A percentile compares a stretch with the other conserved stretches of the same genome.
Evolutionary conservation across 2,113 vertebrate genomes (phyloP).

Genomic region (Psammodynastes pulverulentus): DNA sequence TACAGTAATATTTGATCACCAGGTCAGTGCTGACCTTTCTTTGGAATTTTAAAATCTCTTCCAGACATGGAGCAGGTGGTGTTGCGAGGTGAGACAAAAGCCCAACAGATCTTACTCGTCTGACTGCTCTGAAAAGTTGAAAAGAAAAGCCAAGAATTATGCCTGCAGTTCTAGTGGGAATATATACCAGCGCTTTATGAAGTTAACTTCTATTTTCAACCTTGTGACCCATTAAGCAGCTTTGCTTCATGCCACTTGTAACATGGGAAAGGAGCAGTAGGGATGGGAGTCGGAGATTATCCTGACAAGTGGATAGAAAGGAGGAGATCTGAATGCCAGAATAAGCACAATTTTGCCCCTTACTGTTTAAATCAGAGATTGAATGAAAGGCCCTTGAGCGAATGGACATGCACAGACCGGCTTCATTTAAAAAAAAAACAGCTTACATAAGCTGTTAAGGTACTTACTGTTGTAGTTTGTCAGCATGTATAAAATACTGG

Average conservation of each 20-base stretch:
- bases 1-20: background rate
- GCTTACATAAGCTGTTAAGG: conserved; percentile 18
- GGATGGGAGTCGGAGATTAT: conserved; percentile 29
- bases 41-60: conserved; percentile 11
- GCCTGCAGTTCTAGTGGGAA: conserved; percentile 25
- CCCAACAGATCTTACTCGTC: background rate
- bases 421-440: background rate
- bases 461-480: background rate
- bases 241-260: conserved; percentile 29
- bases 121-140: background rate
- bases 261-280: conserved; percentile 9
- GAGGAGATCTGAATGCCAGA: background rate
- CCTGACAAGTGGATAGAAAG: conserved; percentile 22
- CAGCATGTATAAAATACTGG: conserved; percentile 1
- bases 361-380: conserved; percentile 13
- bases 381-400: background rate
- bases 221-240: conserved; percentile 29
- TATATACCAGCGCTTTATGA: conserved; percentile 28
- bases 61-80: background rate
- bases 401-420: background rate
- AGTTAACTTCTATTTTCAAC: conserved; percentile 36
- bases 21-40: background rate
- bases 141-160: conserved; percentile 10
- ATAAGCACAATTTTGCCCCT: conserved; percentile 19
- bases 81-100: conserved; percentile 2